Conservation (phyloP, 2,113 vertebrate genomes). For the Thalassarche chlororhynchos region DNA sequence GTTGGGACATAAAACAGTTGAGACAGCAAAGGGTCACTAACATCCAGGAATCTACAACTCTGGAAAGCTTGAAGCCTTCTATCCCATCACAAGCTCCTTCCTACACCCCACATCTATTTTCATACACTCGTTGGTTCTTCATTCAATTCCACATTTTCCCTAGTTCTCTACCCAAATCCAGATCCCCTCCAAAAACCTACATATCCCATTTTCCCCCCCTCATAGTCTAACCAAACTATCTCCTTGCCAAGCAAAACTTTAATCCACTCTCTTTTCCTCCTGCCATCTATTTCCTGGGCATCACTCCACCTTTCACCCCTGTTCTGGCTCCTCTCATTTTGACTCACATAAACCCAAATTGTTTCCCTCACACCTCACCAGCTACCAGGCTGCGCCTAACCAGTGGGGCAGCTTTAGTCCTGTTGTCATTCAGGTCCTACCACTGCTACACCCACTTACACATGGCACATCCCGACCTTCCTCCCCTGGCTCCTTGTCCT, state of each 20-base stretch:
- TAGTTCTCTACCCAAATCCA: neutral
- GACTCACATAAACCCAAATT: neutral
- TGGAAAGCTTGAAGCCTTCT: neutral
- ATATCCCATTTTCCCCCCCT: neutral
- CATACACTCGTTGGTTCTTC: neutral
- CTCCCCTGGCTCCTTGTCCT: neutral
- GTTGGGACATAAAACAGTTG: accelerated
- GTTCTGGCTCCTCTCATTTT: neutral
- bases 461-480: neutral
- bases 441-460: neutral
- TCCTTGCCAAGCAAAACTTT: neutral
- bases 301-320: neutral
- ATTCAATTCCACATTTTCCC: neutral
- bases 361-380: neutral
- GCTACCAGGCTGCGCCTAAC: neutral
- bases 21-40: neutral
- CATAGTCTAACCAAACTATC: neutral
- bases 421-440: too few relatives aligned
- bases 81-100: neutral
- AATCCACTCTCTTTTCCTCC: neutral
- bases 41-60: neutral
- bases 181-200: neutral
- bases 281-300: neutral
- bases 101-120: neutral
- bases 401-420: neutral